A percentile compares a stretch with the other conserved stretches of the same genome.
Evolutionary conservation across 2,113 vertebrate species (phyloP).

Genomic region (Scomber colias): DNA sequence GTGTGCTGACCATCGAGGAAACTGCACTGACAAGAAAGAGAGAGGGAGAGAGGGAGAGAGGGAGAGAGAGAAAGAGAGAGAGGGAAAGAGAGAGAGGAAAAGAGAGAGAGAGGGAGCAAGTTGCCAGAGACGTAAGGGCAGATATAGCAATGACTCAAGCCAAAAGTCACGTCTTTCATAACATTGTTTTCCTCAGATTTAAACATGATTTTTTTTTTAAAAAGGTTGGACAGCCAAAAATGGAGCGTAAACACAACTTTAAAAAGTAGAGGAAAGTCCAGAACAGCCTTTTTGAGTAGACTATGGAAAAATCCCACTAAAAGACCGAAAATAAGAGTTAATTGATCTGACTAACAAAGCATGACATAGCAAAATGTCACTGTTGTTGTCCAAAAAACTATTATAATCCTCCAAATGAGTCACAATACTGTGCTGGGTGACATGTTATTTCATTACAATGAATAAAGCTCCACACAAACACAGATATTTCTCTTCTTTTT

Average conservation of each 20-base stretch:
- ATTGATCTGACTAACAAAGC: no score
- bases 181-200: slow-evolving; percentile 32
- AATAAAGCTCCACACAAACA: no score
- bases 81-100: not conserved
- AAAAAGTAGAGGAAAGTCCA: not conserved
- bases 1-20: slow-evolving; percentile 41
- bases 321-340: no score
- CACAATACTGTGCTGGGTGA: no score
- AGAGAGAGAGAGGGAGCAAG: not conserved
- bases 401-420: no score
- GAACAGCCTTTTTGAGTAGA: not conserved
- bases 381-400: no score
- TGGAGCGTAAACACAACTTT: not conserved
- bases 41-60: not conserved
- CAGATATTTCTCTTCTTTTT: no score
- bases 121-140: slow-evolving; percentile 36
- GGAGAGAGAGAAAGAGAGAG: not conserved
- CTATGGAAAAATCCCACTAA: no score
- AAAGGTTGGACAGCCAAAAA: not conserved
- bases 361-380: no score
- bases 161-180: slow-evolving; percentile 17
- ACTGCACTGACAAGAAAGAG: not conserved
- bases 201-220: not conserved
- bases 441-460: no score
- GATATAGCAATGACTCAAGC: slow-evolving; percentile 2